Conservation (phyloP, 2,113 vertebrate species). For the Sinocyclocheilus maitianheensis region DNA sequence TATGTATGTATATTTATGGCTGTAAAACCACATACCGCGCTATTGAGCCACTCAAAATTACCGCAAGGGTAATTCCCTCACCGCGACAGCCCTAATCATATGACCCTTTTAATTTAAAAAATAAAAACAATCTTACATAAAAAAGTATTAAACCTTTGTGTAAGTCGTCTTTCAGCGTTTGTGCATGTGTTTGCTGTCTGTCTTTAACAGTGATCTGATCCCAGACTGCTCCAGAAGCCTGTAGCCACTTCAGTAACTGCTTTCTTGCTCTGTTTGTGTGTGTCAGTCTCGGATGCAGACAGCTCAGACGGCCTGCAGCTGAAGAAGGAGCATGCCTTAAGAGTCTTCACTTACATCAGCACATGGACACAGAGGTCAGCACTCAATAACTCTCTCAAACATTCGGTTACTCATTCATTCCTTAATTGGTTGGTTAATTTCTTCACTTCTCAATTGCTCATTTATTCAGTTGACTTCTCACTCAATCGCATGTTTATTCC, state of each 20-base stretch:
- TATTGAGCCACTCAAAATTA: too few relatives aligned
- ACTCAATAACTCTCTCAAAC: conserved; percentile 17
- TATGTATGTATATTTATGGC: too few relatives aligned
- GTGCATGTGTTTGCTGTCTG: not conserved
- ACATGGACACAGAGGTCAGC: conserved; percentile 98
- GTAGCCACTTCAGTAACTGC: not conserved
- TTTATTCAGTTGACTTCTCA: too few relatives aligned
- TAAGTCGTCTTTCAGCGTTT: not conserved
- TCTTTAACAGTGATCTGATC: not conserved
- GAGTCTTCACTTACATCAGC: conserved; percentile 98
- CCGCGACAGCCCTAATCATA: too few relatives aligned
- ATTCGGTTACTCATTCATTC: not conserved
- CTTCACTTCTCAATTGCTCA: too few relatives aligned
- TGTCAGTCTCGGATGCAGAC: conserved; percentile 94
- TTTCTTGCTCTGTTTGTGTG: conserved; percentile 48
- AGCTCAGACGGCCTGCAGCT: conserved; percentile 94
- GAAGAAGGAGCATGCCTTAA: conserved; percentile 98
- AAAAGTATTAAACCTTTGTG: not conserved
- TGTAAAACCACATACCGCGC: too few relatives aligned
- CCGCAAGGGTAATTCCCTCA: too few relatives aligned
- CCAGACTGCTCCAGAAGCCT: not conserved
- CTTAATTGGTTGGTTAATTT: too few relatives aligned
- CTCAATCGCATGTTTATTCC: too few relatives aligned
- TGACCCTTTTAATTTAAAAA: too few relatives aligned
- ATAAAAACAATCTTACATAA: too few relatives aligned